phyloP scores from a whole-genome alignment of 2,113 vertebrate genomes.

The Pelvicachromis taeniatus region DNA sequence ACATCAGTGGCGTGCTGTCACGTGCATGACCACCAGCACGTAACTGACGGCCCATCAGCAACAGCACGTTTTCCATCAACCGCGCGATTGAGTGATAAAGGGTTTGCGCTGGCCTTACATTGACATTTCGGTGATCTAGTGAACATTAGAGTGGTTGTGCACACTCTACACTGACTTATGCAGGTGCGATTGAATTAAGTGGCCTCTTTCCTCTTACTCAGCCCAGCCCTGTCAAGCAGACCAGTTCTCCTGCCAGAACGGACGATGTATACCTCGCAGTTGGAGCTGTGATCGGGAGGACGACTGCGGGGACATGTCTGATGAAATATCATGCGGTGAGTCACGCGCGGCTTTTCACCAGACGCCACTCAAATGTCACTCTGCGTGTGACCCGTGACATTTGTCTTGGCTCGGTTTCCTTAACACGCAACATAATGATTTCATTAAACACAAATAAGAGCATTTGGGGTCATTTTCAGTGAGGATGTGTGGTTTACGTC shows the following conservation, averaged over 20 bases:
- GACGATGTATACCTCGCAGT: conserved; percentile 85
- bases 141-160: conserved; percentile 45
- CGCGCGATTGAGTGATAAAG: conserved; percentile 42
- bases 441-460: not conserved
- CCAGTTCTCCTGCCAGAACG: conserved; percentile 90
- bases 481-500: not conserved
- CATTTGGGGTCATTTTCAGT: not conserved
- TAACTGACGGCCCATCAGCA: conserved; percentile 20
- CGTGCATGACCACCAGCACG: not conserved
- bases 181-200: conserved; percentile 48
- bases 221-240: conserved; percentile 86
- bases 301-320: conserved; percentile 90
- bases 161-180: conserved; percentile 30
- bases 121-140: conserved; percentile 35
- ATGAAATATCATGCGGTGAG: conserved; percentile 94
- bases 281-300: conserved; percentile 94
- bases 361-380: not conserved
- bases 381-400: not conserved
- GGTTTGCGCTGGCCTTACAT: conserved; percentile 1
- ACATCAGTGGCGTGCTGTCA: conserved; percentile 2
- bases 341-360: conserved; percentile 5
- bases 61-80: not conserved
- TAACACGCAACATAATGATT: not conserved
- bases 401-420: not conserved
- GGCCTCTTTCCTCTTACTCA: conserved; percentile 43